Evolutionary conservation across 2,113 vertebrate species (phyloP).

Genomic region (Etheostoma spectabile): DNA sequence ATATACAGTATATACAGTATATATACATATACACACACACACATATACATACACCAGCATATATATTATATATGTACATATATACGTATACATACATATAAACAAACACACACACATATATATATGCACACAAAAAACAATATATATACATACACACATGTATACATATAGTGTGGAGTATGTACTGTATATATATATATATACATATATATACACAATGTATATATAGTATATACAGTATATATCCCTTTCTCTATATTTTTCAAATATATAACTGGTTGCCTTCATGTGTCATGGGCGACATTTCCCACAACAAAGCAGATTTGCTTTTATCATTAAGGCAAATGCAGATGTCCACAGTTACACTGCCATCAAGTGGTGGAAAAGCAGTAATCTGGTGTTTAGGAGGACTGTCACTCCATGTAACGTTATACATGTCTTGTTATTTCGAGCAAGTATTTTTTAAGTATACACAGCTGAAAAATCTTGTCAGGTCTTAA

Average conservation of each 20-base stretch:
- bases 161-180: too few relatives aligned
- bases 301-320: slow-evolving; percentile 3
- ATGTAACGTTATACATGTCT: background rate
- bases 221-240: background rate
- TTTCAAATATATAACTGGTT: background rate
- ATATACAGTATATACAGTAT: too few relatives aligned
- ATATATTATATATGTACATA: too few relatives aligned
- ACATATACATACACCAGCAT: too few relatives aligned
- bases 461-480: background rate
- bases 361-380: slow-evolving; percentile 79
- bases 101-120: too few relatives aligned
- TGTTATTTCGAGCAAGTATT: background rate
- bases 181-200: background rate
- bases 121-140: too few relatives aligned
- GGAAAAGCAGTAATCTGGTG: background rate
- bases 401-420: background rate
- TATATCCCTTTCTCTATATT: background rate
- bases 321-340: slow-evolving; percentile 6
- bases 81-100: too few relatives aligned
- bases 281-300: background rate
- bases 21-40: too few relatives aligned
- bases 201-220: background rate
- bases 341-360: slow-evolving; percentile 47
- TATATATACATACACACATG: too few relatives aligned
- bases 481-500: background rate